Conservation (phyloP, 2,797 vertebrate genomes). For the Garrulus glandarius region DNA sequence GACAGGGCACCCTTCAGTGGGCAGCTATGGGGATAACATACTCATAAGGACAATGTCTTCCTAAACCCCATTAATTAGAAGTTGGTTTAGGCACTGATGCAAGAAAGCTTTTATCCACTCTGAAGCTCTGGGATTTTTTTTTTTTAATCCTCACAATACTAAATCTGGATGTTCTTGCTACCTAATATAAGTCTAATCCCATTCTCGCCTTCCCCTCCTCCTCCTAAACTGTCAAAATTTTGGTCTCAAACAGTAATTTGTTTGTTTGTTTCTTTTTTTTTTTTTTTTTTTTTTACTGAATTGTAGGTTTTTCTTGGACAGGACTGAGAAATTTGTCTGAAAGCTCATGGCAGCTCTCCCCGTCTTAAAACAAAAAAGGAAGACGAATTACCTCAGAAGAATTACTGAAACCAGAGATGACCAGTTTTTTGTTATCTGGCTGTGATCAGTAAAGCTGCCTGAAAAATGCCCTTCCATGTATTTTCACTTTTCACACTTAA, state of each 20-base stretch:
- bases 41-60: not conserved
- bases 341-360: not conserved
- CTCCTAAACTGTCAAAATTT: not conserved
- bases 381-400: not conserved
- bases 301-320: not conserved
- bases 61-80: constrained; percentile 49
- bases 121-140: not conserved
- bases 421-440: not conserved
- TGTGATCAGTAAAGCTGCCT: not conserved
- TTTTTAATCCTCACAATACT: not conserved
- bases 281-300: not conserved
- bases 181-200: not conserved
- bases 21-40: constrained; percentile 14
- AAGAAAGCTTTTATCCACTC: constrained; percentile 2
- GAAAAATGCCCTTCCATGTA: not conserved
- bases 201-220: not conserved
- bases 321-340: not conserved
- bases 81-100: constrained; percentile 30
- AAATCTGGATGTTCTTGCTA: constrained; percentile 5
- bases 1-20: not conserved
- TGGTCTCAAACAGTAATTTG: not conserved
- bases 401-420: not conserved
- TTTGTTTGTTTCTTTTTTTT: too few relatives aligned
- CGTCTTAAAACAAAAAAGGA: not conserved
- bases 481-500: constrained; percentile 6